phyloP scores from a whole-genome alignment of 2,113 vertebrate genomes.

The Geococcyx californianus region DNA sequence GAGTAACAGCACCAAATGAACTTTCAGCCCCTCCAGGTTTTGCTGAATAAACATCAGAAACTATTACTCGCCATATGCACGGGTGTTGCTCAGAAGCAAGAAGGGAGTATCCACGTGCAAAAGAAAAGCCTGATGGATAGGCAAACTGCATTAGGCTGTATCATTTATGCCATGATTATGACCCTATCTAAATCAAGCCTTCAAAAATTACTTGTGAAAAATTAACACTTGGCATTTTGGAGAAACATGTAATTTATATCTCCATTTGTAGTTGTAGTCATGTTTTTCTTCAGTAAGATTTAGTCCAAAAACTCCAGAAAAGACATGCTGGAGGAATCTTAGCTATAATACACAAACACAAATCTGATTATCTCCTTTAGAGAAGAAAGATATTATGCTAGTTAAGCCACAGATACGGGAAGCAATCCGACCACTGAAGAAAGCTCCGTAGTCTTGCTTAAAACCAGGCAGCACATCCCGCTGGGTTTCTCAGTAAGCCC shows the following conservation, averaged over 20 bases:
- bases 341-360: not conserved
- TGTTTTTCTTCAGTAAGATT: not conserved
- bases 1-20: not conserved
- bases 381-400: not conserved
- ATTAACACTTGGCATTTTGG: not conserved
- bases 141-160: not conserved
- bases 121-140: not conserved
- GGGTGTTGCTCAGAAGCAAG: not conserved
- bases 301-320: not conserved
- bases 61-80: not conserved
- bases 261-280: not conserved
- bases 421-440: not conserved
- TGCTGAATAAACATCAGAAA: constrained; percentile 1
- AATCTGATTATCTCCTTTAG: not conserved
- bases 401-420: not conserved
- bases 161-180: not conserved
- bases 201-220: not conserved
- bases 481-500: not conserved
- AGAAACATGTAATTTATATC: not conserved
- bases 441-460: not conserved
- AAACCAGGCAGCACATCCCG: not conserved
- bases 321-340: not conserved
- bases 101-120: not conserved
- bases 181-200: not conserved
- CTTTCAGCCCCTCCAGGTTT: not conserved